Conservation (phyloP, 2,888 invertebrate genomes). For the Lucinisca nassula region DNA sequence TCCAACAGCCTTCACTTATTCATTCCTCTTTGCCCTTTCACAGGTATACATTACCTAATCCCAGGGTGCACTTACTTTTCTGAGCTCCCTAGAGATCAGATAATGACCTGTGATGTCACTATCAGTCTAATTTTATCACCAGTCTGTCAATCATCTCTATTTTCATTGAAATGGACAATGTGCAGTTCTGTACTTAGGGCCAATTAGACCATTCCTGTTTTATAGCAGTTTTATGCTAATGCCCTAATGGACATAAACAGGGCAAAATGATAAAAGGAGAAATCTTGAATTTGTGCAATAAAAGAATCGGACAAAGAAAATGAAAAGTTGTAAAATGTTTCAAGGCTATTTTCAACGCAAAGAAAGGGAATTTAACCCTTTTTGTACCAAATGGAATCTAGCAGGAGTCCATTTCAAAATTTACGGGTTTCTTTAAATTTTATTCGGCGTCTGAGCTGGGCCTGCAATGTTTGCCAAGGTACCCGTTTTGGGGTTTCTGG, state of each 20-base stretch:
- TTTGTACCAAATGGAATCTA: too few species aligned
- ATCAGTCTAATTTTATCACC: slow-evolving; percentile 17
- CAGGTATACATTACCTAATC: neutral
- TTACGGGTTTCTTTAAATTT: too few species aligned
- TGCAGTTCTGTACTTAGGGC: slow-evolving; percentile 12
- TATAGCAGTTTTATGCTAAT: slow-evolving; percentile 16
- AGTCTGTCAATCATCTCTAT: neutral
- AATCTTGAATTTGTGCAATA: neutral
- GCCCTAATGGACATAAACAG: neutral
- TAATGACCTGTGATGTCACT: slow-evolving; percentile 13
- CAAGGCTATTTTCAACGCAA: neutral
- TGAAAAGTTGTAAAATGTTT: neutral
- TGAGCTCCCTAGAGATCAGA: neutral
- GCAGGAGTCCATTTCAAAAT: too few species aligned
- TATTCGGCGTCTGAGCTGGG: too few species aligned
- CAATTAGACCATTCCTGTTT: slow-evolving; percentile 2
- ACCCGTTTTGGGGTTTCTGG: too few species aligned
- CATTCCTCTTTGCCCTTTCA: neutral
- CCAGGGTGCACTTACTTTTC: neutral
- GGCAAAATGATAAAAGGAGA: neutral
- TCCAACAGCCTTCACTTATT: too few species aligned
- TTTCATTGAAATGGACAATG: slow-evolving; percentile 14
- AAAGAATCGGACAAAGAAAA: neutral
- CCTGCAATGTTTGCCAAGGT: too few species aligned
- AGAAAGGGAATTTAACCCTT: neutral